These are phyloP conservation scores for Reticulitermes speratus DNA, from an alignment of 1,140 invertebrate species.

Conservation along the genomic window DNA sequence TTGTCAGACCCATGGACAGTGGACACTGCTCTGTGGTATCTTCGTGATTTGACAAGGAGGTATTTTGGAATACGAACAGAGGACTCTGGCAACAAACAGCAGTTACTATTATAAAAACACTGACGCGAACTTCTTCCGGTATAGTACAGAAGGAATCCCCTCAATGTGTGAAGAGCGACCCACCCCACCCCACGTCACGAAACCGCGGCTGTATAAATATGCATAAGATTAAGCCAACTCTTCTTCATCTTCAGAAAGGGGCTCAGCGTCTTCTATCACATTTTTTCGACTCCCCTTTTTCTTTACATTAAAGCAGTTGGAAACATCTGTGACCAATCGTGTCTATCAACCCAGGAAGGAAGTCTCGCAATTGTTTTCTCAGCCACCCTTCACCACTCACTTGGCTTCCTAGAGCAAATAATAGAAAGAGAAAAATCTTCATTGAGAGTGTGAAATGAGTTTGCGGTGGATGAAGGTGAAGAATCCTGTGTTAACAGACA, in stretches of 20 bases:
- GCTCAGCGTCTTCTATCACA: not conserved
- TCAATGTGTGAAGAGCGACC: not conserved
- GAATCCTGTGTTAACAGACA: not conserved
- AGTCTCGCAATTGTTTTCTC: not conserved
- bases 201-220: constrained; percentile 5
- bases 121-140: not conserved
- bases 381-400: not conserved
- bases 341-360: not conserved
- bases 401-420: not conserved
- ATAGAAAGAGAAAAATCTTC: not conserved
- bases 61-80: too few species aligned
- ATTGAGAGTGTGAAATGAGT: not conserved
- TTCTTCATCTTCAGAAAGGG: not conserved
- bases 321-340: constrained; percentile 3
- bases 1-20: too few species aligned
- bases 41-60: too few species aligned
- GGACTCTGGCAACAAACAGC: not conserved
- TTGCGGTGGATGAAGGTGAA: not conserved
- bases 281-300: not conserved
- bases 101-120: not conserved
- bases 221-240: not conserved
- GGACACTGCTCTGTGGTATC: too few species aligned
- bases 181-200: not conserved
- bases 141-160: too few species aligned
- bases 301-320: constrained; percentile 12